Evolutionary conservation across 2,797 vertebrate genomes (phyloP).

Genomic region (Leuciscus waleckii): DNA sequence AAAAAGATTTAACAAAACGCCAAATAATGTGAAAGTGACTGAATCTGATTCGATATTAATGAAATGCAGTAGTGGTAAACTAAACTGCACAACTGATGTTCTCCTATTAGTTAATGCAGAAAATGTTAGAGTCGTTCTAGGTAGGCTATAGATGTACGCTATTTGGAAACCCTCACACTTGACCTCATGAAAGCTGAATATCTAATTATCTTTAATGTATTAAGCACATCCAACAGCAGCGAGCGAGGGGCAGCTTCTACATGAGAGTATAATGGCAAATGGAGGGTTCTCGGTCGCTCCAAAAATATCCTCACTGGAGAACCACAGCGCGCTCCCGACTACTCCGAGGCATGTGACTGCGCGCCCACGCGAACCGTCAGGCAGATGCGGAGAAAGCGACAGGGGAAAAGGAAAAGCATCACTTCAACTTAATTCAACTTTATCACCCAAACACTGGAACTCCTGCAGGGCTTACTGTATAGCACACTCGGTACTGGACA

Average conservation of each 20-base stretch:
- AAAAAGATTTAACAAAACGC: background rate
- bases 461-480: background rate
- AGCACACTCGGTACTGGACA: background rate
- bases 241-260: background rate
- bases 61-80: background rate
- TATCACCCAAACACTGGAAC: background rate
- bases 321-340: constrained; percentile 44
- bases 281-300: constrained; percentile 1
- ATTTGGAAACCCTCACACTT: background rate
- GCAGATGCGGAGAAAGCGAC: constrained; percentile 13
- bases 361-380: constrained; percentile 18
- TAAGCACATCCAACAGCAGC: background rate
- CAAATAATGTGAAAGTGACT: background rate
- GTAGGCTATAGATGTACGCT: background rate
- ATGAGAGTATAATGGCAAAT: background rate
- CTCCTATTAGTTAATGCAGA: background rate
- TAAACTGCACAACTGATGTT: background rate
- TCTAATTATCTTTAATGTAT: background rate
- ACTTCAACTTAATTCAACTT: constrained; percentile 47
- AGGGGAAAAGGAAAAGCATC: constrained; percentile 33
- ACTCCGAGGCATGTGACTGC: constrained; percentile 49
- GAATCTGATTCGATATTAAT: background rate
- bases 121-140: background rate
- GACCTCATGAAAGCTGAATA: background rate
- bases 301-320: constrained; percentile 41